Base-by-base conservation (phyloP, 2,113 vertebrate species). In the Erinaceus europaeus region DNA sequence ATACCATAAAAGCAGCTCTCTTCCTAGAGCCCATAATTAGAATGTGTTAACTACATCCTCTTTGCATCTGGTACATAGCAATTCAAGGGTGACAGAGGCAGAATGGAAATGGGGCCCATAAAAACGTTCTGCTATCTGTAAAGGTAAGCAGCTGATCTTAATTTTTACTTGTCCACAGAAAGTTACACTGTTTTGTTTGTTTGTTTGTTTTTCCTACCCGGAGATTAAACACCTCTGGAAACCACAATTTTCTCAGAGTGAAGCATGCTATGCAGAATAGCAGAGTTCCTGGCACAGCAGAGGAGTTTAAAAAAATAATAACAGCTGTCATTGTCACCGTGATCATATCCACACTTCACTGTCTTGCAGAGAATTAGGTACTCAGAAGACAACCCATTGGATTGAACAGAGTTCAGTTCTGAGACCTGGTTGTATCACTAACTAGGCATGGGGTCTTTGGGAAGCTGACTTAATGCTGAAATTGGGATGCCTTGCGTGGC, bases 41-140 rank as follows among this genome's bases (percentile, higher is more conserved):
- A 93, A 94, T 64, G 92, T 96, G 94, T 94, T 94, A 95, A 96
- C 95, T 93, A 93, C 95, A 94, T 94, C 92, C 94, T 96, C 91
- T 91, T 94, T 93, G 92, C 94, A 94, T 95, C 94, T 96, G 94
- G 94, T 88, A 79, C 87, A 84, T 65, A 86, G 94, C 87, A 84
- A 94, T 93, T 93, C 89, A 92, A 94, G 90, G 84, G 95, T 90
- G 87, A 94, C 89, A 82, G 84, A 93, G 62, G 89, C 88, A 91
- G 89, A 91, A 87, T 93, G 95, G 85, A 94, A 95, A 89, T 88
- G 78, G 94, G 68, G 88, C 88, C 84, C 91, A 89, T 94, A 92
- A 93, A 95, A 93, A 92, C 73, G 82, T 81, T 81, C 82, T 91
- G 88, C 74, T 94, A 48, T 91, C 87, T 86, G 50, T 69, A 76